Percentiles rank a stretch among this genome's conserved stretches.
Evolutionary conservation across 2,888 invertebrate species (phyloP).

Genomic region (Scaptomyza caliginosa): DNA sequence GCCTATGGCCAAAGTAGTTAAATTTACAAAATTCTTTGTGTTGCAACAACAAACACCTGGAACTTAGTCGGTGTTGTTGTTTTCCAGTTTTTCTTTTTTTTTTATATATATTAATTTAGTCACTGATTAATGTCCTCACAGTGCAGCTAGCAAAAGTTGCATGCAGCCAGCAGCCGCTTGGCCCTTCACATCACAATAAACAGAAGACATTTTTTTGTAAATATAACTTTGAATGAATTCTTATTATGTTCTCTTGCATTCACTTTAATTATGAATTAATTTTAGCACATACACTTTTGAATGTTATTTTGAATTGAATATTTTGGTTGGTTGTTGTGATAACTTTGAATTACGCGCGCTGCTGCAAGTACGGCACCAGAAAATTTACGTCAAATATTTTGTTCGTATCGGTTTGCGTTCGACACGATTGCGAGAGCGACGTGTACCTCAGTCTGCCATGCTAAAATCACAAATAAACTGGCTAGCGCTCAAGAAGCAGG

Average conservation of each 20-base stretch:
- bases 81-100: conserved; percentile 32
- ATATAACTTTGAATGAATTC: conserved; percentile 13
- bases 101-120: conserved; percentile 46
- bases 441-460: conserved; percentile 81
- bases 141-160: conserved; percentile 55
- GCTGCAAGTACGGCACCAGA: conserved; percentile 47
- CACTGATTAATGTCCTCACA: conserved; percentile 50
- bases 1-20: conserved; percentile 31
- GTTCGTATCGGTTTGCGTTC: conserved; percentile 70
- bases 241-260: conserved; percentile 30
- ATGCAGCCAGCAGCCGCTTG: conserved; percentile 53
- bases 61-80: conserved; percentile 21
- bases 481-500: conserved; percentile 81
- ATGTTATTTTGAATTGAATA: conserved; percentile 36
- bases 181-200: conserved; percentile 63
- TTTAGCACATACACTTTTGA: conserved; percentile 29
- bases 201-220: conserved; percentile 52
- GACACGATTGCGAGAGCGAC: conserved; percentile 69
- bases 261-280: conserved; percentile 23
- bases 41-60: conserved; percentile 26
- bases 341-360: conserved; percentile 77
- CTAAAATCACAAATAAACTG: conserved; percentile 83
- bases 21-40: conserved; percentile 12
- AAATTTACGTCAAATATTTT: conserved; percentile 67
- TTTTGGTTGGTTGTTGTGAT: conserved; percentile 41